Evolutionary conservation across 2,888 invertebrate species (phyloP), one percentile per base, ranked within the genome.

Genomic region (Ligdia adustata): DNA sequence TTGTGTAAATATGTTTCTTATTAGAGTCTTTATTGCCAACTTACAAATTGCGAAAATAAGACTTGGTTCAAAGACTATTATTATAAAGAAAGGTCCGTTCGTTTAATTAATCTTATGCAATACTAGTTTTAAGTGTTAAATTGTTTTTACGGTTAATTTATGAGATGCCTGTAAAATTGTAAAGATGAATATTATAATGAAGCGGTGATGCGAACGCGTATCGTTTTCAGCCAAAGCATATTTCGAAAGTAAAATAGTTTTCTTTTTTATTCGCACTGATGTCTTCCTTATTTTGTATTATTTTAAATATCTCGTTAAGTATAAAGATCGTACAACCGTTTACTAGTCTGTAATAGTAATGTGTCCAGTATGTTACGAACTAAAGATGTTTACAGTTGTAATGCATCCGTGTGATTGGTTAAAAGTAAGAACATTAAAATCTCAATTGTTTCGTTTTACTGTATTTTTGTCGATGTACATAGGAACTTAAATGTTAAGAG

Each of bases 91-190:
- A 66, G 67, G 70, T 79, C 76, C 80, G 72, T 83, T 86, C 75
- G 78, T 80, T 79, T 84, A 75, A 72, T 67, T 59, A 57, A 82
- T 86, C 84, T 83, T 87, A 88, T 88, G 90, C 90, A 90, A 90
- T 90, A 89, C 79, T 90, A 89, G 90, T 69, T 82, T 64, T 90
- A 90, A 90, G 90, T 90, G 90, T 89, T 90, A 84, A 83, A 84
- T 89, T 88, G 82, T 88, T 90, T 87, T 86, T 83, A 82, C 81
- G 79, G 81, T 79, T 81, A 86, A 87, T 86, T 88, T 89, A 89
- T 88, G 73, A 72, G 66, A 69, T 72, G 79, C 81, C 78, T 77
- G 71, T 76, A 70, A 73, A 69, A 68, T 58, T 60, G 59, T 63
- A 56, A 60, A 66, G 60, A 74, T 72, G 69, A 55, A 40, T 70